Conservation (phyloP, 1,140 invertebrate species). For the Drosophila nikananu region DNA sequence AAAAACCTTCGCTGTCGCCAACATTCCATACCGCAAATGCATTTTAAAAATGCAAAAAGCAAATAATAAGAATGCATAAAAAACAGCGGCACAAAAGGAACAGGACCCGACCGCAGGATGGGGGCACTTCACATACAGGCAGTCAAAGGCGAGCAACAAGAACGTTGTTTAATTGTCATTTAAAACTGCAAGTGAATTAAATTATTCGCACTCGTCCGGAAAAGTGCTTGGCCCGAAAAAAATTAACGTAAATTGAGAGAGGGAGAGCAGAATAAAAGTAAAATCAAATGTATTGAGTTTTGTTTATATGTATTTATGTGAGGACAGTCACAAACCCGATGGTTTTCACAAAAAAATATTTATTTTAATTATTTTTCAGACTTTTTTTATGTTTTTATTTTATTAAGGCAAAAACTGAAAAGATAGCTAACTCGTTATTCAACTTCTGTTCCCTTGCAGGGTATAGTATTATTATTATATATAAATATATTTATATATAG, state of each 20-base stretch:
- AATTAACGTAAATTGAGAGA: slow-evolving; percentile 8
- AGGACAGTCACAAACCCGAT: not conserved
- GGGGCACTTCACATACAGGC: slow-evolving; percentile 53
- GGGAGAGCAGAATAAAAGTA: slow-evolving; percentile 3
- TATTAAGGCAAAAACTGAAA: too few species aligned
- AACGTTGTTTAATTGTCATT: slow-evolving; percentile 57
- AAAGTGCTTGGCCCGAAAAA: slow-evolving; percentile 29
- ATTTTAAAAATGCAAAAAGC: slow-evolving; percentile 58
- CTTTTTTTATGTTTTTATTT: not conserved
- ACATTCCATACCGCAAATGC: slow-evolving; percentile 58
- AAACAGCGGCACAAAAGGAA: slow-evolving; percentile 39
- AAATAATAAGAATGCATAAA: slow-evolving; percentile 52
- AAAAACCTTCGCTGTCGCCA: slow-evolving; percentile 55
- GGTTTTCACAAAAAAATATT: slow-evolving; percentile 1
- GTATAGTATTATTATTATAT: too few species aligned
- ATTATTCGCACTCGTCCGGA: slow-evolving; percentile 61
- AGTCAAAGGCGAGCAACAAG: slow-evolving; percentile 47
- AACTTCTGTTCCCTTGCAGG: too few species aligned
- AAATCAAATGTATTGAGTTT: slow-evolving; percentile 1
- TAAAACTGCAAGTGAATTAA: slow-evolving; percentile 68
- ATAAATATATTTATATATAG: too few species aligned
- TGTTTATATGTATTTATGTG: slow-evolving; percentile 4
- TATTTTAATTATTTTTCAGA: not conserved
- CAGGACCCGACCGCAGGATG: slow-evolving; percentile 44
- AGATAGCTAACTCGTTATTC: too few species aligned